Percentiles rank a stretch among this genome's conserved stretches.
Conservation (phyloP, 2,797 vertebrate species). For the Hylomyscus alleni region DNA sequence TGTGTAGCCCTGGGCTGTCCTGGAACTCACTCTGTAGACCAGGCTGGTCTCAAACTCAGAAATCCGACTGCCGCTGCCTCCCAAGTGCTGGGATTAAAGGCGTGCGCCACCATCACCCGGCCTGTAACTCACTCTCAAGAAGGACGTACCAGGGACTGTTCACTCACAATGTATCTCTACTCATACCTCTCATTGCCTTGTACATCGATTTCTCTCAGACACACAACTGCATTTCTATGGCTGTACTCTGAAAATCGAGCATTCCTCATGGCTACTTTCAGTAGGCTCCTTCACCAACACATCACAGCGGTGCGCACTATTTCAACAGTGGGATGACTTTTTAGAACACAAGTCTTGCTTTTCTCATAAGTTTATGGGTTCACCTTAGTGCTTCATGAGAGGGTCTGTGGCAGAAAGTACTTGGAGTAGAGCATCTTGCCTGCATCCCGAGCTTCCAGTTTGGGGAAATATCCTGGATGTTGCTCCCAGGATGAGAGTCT, state of each 20-base stretch:
- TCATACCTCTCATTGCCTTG: conserved; percentile 16
- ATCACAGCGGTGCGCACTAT: not conserved
- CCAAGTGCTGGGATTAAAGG: no score
- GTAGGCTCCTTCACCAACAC: not conserved
- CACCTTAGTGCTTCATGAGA: not conserved
- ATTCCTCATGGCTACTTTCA: conserved; percentile 24
- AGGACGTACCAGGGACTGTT: not conserved
- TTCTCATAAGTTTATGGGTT: not conserved
- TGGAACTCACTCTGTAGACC: no score
- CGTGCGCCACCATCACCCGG: no score
- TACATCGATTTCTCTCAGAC: not conserved
- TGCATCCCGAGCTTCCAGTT: not conserved
- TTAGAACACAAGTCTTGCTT: not conserved
- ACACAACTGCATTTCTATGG: conserved; percentile 48
- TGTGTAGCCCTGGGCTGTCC: no score
- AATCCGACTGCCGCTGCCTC: no score
- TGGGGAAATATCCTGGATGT: not conserved
- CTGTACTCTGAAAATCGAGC: conserved; percentile 26
- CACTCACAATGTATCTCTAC: not conserved
- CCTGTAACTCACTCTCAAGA: not conserved
- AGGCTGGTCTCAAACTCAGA: no score
- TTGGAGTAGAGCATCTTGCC: not conserved
- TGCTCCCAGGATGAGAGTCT: not conserved
- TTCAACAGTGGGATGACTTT: not conserved
- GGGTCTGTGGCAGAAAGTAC: not conserved